A percentile compares a stretch with the other conserved stretches of the same genome.
phyloP scores from a whole-genome alignment of 2,797 vertebrate species.

The Channallabes apus region DNA sequence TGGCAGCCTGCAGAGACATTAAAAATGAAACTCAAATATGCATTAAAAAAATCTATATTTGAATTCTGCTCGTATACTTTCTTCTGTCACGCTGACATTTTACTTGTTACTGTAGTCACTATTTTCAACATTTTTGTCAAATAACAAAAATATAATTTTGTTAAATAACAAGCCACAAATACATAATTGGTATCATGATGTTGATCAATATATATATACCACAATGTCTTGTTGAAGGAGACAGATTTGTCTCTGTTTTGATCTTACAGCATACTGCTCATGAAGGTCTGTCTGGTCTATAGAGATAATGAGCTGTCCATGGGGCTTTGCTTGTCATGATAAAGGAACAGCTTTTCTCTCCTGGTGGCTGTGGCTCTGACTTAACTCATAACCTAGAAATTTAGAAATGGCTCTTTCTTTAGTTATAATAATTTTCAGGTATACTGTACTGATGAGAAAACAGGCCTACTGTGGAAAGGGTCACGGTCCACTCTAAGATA shows the following conservation, averaged over 20 bases:
- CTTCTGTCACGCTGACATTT: neutral
- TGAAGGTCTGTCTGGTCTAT: neutral
- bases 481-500: neutral
- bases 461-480: too few relatives aligned
- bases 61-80: neutral
- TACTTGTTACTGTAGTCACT: neutral
- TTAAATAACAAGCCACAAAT: neutral
- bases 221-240: neutral
- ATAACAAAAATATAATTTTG: too few relatives aligned
- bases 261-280: neutral
- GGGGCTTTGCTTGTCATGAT: neutral
- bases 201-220: neutral
- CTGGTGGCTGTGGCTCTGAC: neutral
- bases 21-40: neutral
- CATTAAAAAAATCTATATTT: neutral
- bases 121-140: too few relatives aligned
- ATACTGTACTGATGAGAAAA: too few relatives aligned
- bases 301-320: neutral
- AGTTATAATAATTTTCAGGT: too few relatives aligned
- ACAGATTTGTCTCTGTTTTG: neutral
- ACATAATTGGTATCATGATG: neutral
- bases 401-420: neutral
- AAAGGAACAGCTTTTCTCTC: neutral
- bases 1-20: slow-evolving; percentile 77
- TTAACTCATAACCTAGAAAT: neutral